phyloP scores from a whole-genome alignment of 1,140 invertebrate genomes.

The Meloidogyne hapla region DNA sequence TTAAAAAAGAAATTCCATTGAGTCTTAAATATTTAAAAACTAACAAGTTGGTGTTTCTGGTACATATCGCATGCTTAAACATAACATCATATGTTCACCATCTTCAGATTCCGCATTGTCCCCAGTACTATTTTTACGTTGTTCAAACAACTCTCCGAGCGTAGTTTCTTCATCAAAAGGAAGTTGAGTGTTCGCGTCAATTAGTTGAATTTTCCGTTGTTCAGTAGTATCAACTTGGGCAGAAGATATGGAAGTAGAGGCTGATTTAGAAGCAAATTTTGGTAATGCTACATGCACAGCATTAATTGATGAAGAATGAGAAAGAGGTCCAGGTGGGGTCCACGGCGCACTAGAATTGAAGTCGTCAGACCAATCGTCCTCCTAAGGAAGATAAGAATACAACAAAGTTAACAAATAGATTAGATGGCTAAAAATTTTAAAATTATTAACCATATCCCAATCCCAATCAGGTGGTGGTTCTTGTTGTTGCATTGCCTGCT shows the following conservation, averaged over 20 bases:
- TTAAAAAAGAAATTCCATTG: no score
- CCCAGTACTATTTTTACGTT: not conserved
- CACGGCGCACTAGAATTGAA: not conserved
- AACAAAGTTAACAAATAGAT: not conserved
- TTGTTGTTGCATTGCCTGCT: not conserved
- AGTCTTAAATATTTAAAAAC: no score
- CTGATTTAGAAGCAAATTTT: not conserved
- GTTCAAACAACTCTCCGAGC: not conserved
- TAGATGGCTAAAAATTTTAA: not conserved
- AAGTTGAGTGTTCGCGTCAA: not conserved
- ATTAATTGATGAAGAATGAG: not conserved
- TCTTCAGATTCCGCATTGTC: not conserved
- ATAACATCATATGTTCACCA: not conserved
- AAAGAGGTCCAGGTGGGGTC: not conserved
- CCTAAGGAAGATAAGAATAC: not conserved
- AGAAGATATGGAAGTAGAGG: not conserved
- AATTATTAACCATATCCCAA: not conserved
- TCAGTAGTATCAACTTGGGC: no score
- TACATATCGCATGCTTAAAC: not conserved
- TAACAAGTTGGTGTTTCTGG: not conserved
- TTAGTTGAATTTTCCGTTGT: conserved; percentile 4
- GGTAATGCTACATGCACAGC: not conserved
- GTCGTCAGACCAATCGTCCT: not conserved
- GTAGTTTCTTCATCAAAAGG: conserved; percentile 2
- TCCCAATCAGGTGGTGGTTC: not conserved